phyloP scores from a whole-genome alignment of 2,888 invertebrate genomes.

The Entomobrya proxima region DNA sequence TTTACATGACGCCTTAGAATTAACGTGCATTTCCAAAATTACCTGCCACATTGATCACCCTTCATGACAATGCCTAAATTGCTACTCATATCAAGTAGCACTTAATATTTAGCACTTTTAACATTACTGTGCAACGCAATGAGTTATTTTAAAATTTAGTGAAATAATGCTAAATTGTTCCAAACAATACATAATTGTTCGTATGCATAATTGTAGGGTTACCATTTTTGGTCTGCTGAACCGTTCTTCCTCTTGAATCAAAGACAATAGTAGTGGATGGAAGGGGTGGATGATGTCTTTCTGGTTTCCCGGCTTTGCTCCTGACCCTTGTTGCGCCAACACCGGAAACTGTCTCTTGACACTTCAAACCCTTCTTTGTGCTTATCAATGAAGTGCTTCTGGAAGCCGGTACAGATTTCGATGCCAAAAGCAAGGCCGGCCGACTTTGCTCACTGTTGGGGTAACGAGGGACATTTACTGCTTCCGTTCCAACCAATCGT shows the following conservation, averaged over 20 bases:
- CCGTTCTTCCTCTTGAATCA: neutral
- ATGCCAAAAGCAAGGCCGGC: neutral
- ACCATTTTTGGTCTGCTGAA: neutral
- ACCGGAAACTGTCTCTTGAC: neutral
- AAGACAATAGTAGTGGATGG: constrained; percentile 36
- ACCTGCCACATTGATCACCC: neutral
- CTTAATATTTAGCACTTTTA: no score
- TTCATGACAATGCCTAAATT: neutral
- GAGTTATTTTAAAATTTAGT: no score
- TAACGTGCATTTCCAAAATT: neutral
- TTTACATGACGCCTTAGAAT: neutral
- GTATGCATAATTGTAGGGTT: neutral
- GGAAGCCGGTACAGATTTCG: constrained; percentile 11
- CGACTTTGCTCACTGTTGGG: neutral
- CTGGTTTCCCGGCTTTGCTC: neutral
- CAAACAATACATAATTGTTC: no score
- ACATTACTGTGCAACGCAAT: no score
- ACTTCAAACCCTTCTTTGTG: neutral
- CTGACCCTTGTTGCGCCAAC: neutral
- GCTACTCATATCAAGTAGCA: neutral
- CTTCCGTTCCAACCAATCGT: neutral
- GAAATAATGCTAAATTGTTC: neutral
- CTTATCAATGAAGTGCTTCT: constrained; percentile 11
- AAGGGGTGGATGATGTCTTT: neutral
- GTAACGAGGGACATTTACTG: neutral